These are phyloP conservation scores for Glossophaga mutica DNA, from an alignment of 2,797 vertebrate species.

Conservation along the genomic window DNA sequence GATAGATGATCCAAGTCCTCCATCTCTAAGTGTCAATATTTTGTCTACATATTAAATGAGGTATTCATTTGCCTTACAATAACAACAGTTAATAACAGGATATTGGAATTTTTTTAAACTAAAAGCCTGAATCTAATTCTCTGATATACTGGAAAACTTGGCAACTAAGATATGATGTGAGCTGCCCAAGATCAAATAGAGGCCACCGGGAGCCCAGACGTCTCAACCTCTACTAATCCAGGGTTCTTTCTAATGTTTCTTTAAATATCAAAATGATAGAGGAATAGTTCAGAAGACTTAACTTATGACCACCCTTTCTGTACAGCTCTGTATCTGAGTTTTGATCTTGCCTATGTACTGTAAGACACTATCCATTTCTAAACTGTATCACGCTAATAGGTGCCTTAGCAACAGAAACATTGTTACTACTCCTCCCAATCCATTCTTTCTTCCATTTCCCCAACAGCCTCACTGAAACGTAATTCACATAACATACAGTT, in stretches of 20 bases:
- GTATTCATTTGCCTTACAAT: neutral
- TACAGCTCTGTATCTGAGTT: neutral
- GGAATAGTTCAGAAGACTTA: neutral
- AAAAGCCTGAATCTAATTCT: neutral
- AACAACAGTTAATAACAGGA: neutral
- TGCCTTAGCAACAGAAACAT: neutral
- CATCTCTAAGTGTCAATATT: neutral
- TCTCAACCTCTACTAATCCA: neutral
- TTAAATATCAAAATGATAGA: neutral
- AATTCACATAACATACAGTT: neutral
- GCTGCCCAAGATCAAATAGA: neutral
- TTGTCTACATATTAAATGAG: neutral
- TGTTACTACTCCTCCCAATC: neutral
- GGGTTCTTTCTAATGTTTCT: neutral
- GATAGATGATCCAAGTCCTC: neutral
- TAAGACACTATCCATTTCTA: neutral
- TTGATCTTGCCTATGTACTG: neutral
- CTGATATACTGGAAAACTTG: neutral
- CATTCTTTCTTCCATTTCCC: neutral
- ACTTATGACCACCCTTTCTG: neutral
- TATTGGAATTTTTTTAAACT: neutral
- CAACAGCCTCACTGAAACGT: neutral
- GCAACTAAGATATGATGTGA: neutral
- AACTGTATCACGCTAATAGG: neutral
- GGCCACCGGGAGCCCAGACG: neutral